These are phyloP conservation scores for Lucilia cuprina DNA, from an alignment of 1,140 invertebrate genomes.

Conservation along the genomic window DNA sequence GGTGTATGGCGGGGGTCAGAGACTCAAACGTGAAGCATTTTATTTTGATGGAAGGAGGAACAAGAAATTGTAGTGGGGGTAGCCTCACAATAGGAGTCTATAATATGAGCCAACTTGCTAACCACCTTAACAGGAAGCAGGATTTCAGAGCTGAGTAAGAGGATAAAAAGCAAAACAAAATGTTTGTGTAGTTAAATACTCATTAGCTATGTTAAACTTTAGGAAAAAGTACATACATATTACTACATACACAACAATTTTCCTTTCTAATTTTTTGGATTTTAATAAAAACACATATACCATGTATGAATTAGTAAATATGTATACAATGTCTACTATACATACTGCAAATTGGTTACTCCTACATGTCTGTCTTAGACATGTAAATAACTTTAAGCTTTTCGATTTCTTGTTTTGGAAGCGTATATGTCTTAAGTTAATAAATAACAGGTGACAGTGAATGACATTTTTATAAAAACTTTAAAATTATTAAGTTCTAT, in stretches of 20 bases:
- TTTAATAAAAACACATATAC: not conserved
- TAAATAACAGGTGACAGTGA: too few species aligned
- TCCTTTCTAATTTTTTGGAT: not conserved
- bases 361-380: too few species aligned
- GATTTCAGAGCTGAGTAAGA: not conserved
- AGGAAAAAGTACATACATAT: too few species aligned
- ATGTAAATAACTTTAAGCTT: too few species aligned
- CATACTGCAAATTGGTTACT: too few species aligned
- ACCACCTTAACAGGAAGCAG: not conserved
- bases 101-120: not conserved
- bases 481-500: too few species aligned
- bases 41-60: not conserved
- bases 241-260: not conserved
- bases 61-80: not conserved
- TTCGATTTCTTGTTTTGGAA: too few species aligned
- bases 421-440: too few species aligned
- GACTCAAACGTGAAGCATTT: not conserved
- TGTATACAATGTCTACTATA: too few species aligned
- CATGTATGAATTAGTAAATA: too few species aligned
- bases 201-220: not conserved
- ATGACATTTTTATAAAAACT: too few species aligned
- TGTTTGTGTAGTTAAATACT: conserved; percentile 6
- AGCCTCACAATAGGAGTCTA: not conserved
- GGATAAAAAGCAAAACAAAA: not conserved
- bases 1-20: not conserved